Percentiles rank a stretch among this genome's conserved stretches.
These are phyloP conservation scores for Lithosia quadra DNA, from an alignment of 2,888 invertebrate species.

Conservation along the genomic window DNA sequence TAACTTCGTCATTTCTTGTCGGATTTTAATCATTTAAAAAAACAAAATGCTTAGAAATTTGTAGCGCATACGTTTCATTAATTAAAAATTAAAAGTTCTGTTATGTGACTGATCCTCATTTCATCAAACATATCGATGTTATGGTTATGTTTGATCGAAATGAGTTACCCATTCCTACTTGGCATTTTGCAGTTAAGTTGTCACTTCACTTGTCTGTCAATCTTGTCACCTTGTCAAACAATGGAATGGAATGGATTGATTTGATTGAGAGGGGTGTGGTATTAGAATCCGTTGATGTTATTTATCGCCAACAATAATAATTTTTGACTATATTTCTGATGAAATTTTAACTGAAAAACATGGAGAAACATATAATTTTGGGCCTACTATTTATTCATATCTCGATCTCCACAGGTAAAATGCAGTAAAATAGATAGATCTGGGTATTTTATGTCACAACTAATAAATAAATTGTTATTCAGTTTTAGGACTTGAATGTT, in stretches of 20 bases:
- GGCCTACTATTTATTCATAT: constrained; percentile 31
- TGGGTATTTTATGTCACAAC: not conserved
- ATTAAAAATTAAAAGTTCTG: no score
- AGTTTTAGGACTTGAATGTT: constrained; percentile 94
- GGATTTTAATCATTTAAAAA: no score
- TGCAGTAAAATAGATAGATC: not conserved
- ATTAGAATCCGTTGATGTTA: constrained; percentile 13
- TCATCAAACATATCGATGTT: no score
- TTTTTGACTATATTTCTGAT: constrained; percentile 3
- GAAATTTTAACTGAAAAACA: constrained; percentile 19
- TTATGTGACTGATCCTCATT: no score
- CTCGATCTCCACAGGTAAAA: constrained; percentile 45
- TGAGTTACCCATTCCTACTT: no score
- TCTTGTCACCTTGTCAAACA: not conserved
- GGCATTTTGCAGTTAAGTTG: no score
- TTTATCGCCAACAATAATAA: not conserved
- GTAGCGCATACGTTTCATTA: no score
- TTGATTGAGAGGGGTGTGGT: constrained; percentile 23
- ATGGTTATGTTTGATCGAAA: no score
- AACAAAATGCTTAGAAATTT: no score
- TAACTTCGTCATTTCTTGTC: no score
- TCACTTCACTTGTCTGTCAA: not conserved
- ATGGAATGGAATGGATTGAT: not conserved
- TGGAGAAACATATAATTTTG: constrained; percentile 32
- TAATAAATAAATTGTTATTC: constrained; percentile 46